Evolutionary conservation across 2,797 vertebrate genomes (phyloP), one percentile per base, ranked within the genome.

Genomic region (Limnodromus scolopaceus): DNA sequence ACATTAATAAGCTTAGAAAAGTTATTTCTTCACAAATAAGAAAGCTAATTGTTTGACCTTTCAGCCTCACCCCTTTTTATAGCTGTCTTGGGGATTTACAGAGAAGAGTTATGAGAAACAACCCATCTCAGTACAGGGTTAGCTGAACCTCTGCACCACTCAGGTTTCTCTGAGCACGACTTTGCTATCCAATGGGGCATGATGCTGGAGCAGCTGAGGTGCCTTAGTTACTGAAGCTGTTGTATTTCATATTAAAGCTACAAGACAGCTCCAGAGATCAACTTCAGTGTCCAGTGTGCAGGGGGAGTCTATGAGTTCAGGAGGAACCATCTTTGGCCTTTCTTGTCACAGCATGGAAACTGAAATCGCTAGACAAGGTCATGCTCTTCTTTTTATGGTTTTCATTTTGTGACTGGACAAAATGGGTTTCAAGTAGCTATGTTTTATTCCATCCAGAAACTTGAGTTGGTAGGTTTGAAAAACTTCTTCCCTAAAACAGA

Each of bases 21-120:
- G 57, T 70, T 72, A 74, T 96, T 94, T 94, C 82, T 88, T 93
- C 83, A 86, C 85, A 92, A 94, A 84, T 71, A 90, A 39, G 54
- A 88, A 87, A 89, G 77, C 69, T 94, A 96, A 96, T 96, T 96
- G 93, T 78, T 68, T 92, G 94, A 91, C 96, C 93, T 94, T 93
- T 94, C 77, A 80, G 74, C 54, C 83, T 95, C 89, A 94, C 66
- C 68, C 36, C 34, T 89, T 87, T 94, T 88, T 69, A 89, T 76
- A 88, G 54, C 46, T 93, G 70, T 91, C 81, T 76, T 79, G 79
- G 57, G 83, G 74, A 87, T 93, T 88, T 95, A 75, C 0, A 0
- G 83, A 48, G 74, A 95, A 79, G 46, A 91, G 36, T 87, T 92
- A 95, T 57, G 84, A 87, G 84, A 83, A 96, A 57, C 9, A 89